A percentile compares a stretch with the other conserved stretches of the same genome.
Conservation (phyloP, 2,888 invertebrate species). For the Tigriopus californicus region DNA sequence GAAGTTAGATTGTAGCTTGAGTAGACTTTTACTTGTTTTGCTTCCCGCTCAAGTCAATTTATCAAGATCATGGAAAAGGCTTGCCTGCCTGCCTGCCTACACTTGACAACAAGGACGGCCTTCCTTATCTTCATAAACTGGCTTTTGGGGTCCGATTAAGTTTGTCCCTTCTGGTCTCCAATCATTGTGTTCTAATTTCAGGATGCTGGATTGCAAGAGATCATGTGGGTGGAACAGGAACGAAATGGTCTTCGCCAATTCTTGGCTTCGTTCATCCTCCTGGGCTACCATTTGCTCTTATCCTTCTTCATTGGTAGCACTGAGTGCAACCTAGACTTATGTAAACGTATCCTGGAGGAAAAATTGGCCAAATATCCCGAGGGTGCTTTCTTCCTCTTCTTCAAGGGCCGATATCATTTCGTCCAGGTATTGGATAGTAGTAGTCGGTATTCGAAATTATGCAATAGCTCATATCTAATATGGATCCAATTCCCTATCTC, state of each 20-base stretch:
- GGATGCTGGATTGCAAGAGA: conserved; percentile 51
- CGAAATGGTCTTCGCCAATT: conserved; percentile 60
- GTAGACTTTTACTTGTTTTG: too few relatives aligned
- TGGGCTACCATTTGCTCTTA: conserved; percentile 69
- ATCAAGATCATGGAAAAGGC: too few relatives aligned
- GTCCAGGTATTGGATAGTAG: conserved; percentile 36
- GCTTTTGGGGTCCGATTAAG: too few relatives aligned
- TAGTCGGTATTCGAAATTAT: background rate
- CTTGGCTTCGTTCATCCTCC: conserved; percentile 60
- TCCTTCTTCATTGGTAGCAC: conserved; percentile 59
- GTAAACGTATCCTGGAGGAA: conserved; percentile 50
- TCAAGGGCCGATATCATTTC: conserved; percentile 65
- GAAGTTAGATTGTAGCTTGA: too few relatives aligned
- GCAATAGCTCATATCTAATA: background rate
- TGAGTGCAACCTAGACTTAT: conserved; percentile 56
- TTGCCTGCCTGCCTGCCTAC: too few relatives aligned
- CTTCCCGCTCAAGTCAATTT: too few relatives aligned
- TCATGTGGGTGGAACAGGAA: conserved; percentile 48
- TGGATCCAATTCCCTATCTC: background rate
- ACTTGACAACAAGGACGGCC: too few relatives aligned
- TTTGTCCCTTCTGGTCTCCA: too few relatives aligned
- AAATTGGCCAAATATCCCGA: conserved; percentile 55
- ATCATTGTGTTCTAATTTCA: conserved; percentile 26
- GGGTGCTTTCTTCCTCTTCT: conserved; percentile 79
- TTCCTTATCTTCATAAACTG: too few relatives aligned